Evolutionary conservation across 2,888 invertebrate species (phyloP), one percentile per base, ranked within the genome.

Genomic region (Epistrophe eligans): DNA sequence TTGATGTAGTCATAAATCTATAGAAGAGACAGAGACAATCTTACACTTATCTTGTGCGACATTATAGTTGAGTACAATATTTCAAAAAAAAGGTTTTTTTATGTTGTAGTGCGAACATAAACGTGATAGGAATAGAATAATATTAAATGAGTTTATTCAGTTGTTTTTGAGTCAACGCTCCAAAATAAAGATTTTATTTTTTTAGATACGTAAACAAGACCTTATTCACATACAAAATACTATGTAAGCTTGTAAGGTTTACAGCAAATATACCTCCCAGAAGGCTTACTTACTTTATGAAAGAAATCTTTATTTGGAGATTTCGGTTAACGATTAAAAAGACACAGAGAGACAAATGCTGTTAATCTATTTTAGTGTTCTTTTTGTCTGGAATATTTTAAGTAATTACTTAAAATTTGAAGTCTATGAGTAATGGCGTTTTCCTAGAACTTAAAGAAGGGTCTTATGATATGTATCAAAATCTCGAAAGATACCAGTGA

Each of bases 91-190:
- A 1, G 35, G 0, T 52, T 55, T 17, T 17, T 13, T 28, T 24
- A 28, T 24, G 5, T 52, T 48, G 43, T 8, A 5, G 15, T 13
- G n/a, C 64, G 28, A 15, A n/a, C n/a, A n/a, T n/a, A n/a, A 40
- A 80, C 77, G 80, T 84, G 84, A 77, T 60, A 13, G 38, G 81
- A 80, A 80, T 84, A 72, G n/a, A 19, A 57, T 11, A 40, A 40
- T 6, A 15, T 19, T 11, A 76, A 80, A 76, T 77, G 40, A 58
- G 55, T 64, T 74, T 45, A 67, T 74, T 84, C 50, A 50, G 50
- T 13, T 43, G 58, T 67, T 73, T 76, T 71, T 72, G 71, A 80
- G n/a, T 52, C 28, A 24, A 62, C 40, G 35, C 15, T 52, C 48
- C 9, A 50, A 50, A 45, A 52, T 35, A 52, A 19, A 52, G 28